A percentile compares a stretch with the other conserved stretches of the same genome.
Evolutionary conservation across 2,797 vertebrate species (phyloP).

Genomic region (Lophotriccus pileatus): DNA sequence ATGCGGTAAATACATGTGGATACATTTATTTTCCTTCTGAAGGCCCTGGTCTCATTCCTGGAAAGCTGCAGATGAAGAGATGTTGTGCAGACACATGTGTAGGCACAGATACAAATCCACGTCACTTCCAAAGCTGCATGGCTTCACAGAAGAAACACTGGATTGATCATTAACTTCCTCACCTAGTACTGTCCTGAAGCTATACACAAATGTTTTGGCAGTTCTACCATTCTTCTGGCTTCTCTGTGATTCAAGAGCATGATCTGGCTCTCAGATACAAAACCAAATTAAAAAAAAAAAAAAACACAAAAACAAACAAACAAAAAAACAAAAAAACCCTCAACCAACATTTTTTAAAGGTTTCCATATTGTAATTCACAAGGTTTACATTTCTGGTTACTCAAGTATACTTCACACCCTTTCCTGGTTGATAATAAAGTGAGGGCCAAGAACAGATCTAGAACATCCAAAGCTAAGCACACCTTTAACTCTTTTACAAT

Average conservation of each 20-base stretch:
- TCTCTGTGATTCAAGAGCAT: neutral
- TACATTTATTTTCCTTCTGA: neutral
- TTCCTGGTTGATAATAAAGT: neutral
- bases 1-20: neutral
- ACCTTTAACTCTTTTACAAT: neutral
- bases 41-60: neutral
- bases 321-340: accelerated
- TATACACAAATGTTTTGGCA: neutral
- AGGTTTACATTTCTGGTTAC: neutral
- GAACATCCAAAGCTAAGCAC: neutral
- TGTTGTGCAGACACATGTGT: accelerated
- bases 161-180: neutral
- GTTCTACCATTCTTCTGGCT: neutral
- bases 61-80: neutral
- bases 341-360: neutral
- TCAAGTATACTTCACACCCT: neutral
- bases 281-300: neutral
- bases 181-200: neutral
- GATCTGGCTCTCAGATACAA: neutral
- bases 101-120: accelerated
- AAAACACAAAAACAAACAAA: too few relatives aligned
- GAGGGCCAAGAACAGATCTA: neutral
- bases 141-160: neutral
- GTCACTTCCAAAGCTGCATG: neutral
- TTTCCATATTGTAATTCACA: neutral